A percentile compares a stretch with the other conserved stretches of the same genome.
Evolutionary conservation across 2,888 invertebrate genomes (phyloP).

Genomic region (Adelphocoris suturalis): DNA sequence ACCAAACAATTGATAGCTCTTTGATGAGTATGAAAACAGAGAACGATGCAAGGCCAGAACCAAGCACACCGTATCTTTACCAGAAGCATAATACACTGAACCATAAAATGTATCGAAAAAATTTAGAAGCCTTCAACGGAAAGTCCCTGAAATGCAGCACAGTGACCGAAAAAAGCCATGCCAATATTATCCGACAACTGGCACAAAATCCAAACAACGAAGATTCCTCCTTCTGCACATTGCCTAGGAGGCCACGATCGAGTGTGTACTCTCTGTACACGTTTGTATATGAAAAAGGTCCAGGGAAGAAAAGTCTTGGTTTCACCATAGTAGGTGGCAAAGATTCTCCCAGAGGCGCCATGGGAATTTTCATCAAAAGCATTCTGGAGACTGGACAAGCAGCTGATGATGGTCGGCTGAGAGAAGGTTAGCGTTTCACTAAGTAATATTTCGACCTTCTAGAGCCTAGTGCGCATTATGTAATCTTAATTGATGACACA

Average conservation of each 20-base stretch:
- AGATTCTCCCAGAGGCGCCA: slow-evolving; percentile 90
- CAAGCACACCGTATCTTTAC: slow-evolving; percentile 40
- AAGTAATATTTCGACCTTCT: too few species aligned
- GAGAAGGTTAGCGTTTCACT: slow-evolving; percentile 83
- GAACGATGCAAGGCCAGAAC: slow-evolving; percentile 45
- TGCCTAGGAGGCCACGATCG: slow-evolving; percentile 85
- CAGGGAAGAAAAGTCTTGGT: slow-evolving; percentile 90
- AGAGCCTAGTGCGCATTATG: too few species aligned
- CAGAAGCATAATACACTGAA: slow-evolving; percentile 72
- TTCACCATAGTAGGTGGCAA: slow-evolving; percentile 93
- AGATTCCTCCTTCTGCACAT: slow-evolving; percentile 82
- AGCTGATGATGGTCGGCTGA: slow-evolving; percentile 89
- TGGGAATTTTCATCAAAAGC: slow-evolving; percentile 92
- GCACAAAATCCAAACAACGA: slow-evolving; percentile 56
- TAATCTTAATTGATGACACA: too few species aligned
- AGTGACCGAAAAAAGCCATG: slow-evolving; percentile 73
- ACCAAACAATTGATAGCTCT: slow-evolving; percentile 52
- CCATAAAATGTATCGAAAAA: slow-evolving; percentile 73
- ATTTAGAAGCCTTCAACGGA: slow-evolving; percentile 69
- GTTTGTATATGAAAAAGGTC: slow-evolving; percentile 88
- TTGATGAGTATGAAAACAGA: slow-evolving; percentile 43
- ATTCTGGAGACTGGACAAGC: slow-evolving; percentile 91
- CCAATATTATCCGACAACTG: slow-evolving; percentile 70
- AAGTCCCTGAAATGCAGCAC: slow-evolving; percentile 73
- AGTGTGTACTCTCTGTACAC: slow-evolving; percentile 86